These are phyloP conservation scores for Pheosia gnoma DNA, from an alignment of 2,888 invertebrate genomes.

Conservation along the genomic window DNA sequence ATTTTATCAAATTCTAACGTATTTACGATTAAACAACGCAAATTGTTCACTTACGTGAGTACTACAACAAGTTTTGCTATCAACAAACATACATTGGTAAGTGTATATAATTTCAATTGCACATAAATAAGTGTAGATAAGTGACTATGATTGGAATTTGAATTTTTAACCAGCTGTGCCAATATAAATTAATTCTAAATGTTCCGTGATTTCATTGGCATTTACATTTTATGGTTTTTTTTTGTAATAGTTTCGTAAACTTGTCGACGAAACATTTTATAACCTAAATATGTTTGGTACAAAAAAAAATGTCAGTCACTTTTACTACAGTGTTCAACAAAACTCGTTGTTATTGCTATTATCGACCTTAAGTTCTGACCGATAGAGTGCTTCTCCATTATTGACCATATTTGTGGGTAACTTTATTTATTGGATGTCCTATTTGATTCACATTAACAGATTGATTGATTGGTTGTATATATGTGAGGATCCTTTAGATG, in stretches of 20 bases:
- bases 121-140: constrained; percentile 24
- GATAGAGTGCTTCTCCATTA: constrained; percentile 15
- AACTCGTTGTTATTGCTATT: constrained; percentile 11
- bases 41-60: constrained; percentile 31
- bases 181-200: constrained; percentile 3
- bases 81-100: constrained; percentile 42
- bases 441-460: constrained; percentile 23
- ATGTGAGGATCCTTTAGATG: constrained; percentile 9
- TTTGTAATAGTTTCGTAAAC: neutral
- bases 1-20: constrained; percentile 63
- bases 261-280: neutral
- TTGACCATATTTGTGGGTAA: neutral
- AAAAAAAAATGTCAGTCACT: constrained; percentile 17
- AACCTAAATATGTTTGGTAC: constrained; percentile 20
- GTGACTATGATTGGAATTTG: constrained; percentile 24
- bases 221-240: neutral
- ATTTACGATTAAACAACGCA: constrained; percentile 53
- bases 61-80: constrained; percentile 23
- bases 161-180: constrained; percentile 28
- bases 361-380: constrained; percentile 29
- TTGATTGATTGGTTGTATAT: constrained; percentile 10
- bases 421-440: constrained; percentile 14
- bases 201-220: neutral
- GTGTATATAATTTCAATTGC: constrained; percentile 28
- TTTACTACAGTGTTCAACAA: constrained; percentile 15